These are phyloP conservation scores for Rambutsinella grinnellia DNA, from an alignment of 2,888 invertebrate genomes.

Conservation along the genomic window DNA sequence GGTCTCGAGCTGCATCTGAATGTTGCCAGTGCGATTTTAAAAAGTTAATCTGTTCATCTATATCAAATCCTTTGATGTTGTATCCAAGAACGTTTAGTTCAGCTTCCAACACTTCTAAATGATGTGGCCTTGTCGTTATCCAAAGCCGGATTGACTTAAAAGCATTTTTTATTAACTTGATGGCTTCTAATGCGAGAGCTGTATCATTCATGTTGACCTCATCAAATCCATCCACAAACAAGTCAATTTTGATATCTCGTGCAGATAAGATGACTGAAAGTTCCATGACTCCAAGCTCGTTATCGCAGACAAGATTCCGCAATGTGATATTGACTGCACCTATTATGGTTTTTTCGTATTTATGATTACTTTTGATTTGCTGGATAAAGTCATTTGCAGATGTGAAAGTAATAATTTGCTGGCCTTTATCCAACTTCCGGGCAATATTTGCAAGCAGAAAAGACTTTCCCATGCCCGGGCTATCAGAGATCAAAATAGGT, in stretches of 20 bases:
- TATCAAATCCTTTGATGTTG: neutral
- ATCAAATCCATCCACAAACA: conserved; percentile 9
- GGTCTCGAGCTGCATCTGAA: no score
- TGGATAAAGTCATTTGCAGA: neutral
- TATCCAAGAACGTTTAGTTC: neutral
- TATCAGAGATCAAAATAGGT: neutral
- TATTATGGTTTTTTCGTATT: neutral
- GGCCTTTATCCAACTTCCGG: neutral
- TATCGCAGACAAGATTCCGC: neutral
- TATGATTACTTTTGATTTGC: neutral
- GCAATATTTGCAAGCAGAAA: neutral
- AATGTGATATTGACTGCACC: neutral
- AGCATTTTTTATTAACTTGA: neutral
- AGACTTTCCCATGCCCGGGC: conserved; percentile 18
- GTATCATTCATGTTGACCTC: neutral
- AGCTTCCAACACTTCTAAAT: neutral
- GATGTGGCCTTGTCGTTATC: neutral
- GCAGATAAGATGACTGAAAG: neutral
- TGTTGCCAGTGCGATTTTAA: neutral
- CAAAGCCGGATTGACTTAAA: neutral
- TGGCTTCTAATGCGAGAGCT: neutral
- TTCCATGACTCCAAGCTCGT: neutral
- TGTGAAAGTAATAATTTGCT: neutral
- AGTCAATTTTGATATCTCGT: neutral
- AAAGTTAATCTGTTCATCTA: neutral